Percentiles rank a stretch among this genome's conserved stretches.
These are phyloP conservation scores for Himalopsyche tibetana DNA, from an alignment of 2,888 invertebrate genomes.

Conservation along the genomic window DNA sequence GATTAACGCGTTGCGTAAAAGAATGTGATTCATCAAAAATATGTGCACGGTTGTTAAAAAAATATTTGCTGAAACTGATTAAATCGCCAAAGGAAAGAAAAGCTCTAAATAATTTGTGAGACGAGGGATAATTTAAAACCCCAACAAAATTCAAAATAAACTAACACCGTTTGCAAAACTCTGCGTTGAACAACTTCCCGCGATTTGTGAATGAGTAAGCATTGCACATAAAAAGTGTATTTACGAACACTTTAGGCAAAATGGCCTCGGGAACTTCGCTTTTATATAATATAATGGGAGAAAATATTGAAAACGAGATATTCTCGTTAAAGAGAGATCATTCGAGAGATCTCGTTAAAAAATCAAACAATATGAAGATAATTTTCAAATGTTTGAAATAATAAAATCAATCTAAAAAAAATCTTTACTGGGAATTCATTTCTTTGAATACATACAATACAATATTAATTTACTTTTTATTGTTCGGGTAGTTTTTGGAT, in stretches of 20 bases:
- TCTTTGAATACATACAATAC: no score
- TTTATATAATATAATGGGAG: background rate
- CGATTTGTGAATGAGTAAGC: slow-evolving; percentile 26
- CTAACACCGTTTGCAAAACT: background rate
- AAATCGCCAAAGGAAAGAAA: slow-evolving; percentile 28
- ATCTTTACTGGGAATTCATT: no score
- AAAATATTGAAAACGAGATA: slow-evolving; percentile 13
- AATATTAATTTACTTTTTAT: no score
- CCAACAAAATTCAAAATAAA: slow-evolving; percentile 20
- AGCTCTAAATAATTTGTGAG: background rate
- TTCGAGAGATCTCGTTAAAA: slow-evolving; percentile 14
- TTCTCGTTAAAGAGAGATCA: no score
- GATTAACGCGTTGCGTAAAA: no score
- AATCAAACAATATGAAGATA: background rate
- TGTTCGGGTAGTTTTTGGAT: no score
- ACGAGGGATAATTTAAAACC: slow-evolving; percentile 32
- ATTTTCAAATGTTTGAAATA: background rate
- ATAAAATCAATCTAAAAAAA: background rate
- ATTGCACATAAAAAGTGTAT: slow-evolving; percentile 26
- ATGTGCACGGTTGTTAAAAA: slow-evolving; percentile 27
- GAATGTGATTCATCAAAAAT: slow-evolving; percentile 7
- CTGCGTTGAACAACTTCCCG: slow-evolving; percentile 14
- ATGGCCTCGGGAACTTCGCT: slow-evolving; percentile 18
- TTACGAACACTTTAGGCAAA: slow-evolving; percentile 10
- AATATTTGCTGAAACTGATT: slow-evolving; percentile 15